Conservation (phyloP, 2,888 invertebrate genomes). For the Drosophila heteroneura region DNA sequence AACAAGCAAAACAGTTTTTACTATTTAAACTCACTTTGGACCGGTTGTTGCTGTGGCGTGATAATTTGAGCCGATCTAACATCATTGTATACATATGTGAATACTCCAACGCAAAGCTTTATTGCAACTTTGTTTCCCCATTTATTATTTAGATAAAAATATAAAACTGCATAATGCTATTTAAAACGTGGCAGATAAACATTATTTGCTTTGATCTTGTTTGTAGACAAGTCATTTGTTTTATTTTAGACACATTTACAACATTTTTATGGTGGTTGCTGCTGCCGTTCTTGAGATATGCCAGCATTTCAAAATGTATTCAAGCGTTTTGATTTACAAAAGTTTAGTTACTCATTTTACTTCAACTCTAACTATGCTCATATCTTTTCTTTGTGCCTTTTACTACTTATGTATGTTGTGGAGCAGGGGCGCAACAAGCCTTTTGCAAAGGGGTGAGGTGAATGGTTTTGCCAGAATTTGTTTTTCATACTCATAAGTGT, state of each 20-base stretch:
- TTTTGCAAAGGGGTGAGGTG: not conserved
- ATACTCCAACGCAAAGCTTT: not conserved
- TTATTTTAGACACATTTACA: not conserved
- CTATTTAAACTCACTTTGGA: not conserved
- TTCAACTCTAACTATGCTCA: not conserved
- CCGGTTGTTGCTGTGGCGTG: not conserved
- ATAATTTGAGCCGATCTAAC: not conserved
- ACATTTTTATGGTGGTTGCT: not conserved
- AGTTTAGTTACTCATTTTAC: not conserved
- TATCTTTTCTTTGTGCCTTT: not conserved
- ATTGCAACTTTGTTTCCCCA: not conserved
- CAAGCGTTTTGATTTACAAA: not conserved
- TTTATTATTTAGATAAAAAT: not conserved
- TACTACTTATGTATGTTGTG: not conserved
- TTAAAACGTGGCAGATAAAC: not conserved
- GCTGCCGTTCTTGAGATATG: not conserved
- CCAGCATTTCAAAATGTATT: not conserved
- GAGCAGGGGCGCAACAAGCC: not conserved
- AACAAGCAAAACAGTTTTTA: not conserved
- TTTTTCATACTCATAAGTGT: not conserved
- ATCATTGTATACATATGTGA: not conserved
- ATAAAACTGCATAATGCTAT: not conserved
- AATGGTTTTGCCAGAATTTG: not conserved
- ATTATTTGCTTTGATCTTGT: conserved; percentile 34
- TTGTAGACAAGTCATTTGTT: conserved; percentile 9